These are phyloP conservation scores for Spheniscus mendiculus DNA, from an alignment of 2,113 vertebrate genomes.

Conservation along the genomic window DNA sequence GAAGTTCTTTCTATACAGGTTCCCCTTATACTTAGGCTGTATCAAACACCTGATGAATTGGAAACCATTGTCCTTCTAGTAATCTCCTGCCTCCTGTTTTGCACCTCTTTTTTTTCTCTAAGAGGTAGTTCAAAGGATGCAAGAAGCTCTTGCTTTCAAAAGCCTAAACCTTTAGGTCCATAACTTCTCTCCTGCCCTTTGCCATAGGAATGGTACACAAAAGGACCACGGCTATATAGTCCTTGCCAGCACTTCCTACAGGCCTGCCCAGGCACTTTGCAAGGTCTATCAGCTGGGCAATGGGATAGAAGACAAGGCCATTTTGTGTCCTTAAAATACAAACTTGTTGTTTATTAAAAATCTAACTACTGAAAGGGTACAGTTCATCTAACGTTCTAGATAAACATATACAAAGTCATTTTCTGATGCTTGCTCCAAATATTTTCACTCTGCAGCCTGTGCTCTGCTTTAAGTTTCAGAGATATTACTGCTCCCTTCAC, in stretches of 20 bases:
- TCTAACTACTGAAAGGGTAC: background rate
- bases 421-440: background rate
- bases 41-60: background rate
- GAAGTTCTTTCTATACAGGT: background rate
- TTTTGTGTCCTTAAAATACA: background rate
- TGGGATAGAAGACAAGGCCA: background rate
- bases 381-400: background rate
- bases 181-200: background rate
- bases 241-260: background rate
- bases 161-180: background rate
- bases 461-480: background rate
- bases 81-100: background rate
- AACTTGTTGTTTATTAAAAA: background rate
- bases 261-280: background rate
- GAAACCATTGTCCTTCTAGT: background rate
- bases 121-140: background rate
- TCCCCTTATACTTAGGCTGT: no score
- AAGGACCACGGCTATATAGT: background rate
- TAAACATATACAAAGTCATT: background rate
- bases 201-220: background rate
- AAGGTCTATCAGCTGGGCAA: background rate
- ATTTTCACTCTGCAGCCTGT: background rate
- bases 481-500: background rate
- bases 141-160: background rate
- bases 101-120: background rate